phyloP scores from a whole-genome alignment of 2,797 vertebrate genomes.

The Morelia viridis region DNA sequence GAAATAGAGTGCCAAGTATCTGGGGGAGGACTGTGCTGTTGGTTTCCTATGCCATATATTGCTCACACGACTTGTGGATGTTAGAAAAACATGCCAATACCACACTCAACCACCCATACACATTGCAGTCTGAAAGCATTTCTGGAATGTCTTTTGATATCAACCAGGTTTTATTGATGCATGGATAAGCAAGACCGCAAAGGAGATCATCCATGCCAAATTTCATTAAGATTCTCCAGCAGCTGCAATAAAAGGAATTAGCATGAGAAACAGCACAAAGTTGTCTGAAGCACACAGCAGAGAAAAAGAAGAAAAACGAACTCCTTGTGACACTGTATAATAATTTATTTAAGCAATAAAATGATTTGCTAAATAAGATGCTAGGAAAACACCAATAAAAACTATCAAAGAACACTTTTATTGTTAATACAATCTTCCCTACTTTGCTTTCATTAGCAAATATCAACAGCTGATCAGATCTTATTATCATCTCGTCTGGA shows the following conservation, averaged over 20 bases:
- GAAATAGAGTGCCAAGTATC: not conserved
- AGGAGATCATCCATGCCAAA: constrained; percentile 31
- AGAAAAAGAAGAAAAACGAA: constrained; percentile 59
- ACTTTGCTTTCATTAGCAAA: constrained; percentile 67
- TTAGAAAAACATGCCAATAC: not conserved
- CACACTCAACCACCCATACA: not conserved
- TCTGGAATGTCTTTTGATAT: not conserved
- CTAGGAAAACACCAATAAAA: constrained; percentile 60
- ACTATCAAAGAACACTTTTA: constrained; percentile 50
- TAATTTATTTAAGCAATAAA: constrained; percentile 66
- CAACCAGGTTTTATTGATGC: not conserved
- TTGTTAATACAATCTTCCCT: constrained; percentile 58
- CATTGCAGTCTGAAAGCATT: constrained; percentile 2
- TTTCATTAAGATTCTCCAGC: constrained; percentile 51
- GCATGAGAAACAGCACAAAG: constrained; percentile 55
- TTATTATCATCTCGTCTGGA: constrained; percentile 61
- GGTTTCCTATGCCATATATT: not conserved
- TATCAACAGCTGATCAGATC: constrained; percentile 65
- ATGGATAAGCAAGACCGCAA: constrained; percentile 5
- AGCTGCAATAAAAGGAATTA: constrained; percentile 55
- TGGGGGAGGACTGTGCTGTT: not conserved
- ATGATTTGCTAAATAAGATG: constrained; percentile 65
- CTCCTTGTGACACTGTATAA: constrained; percentile 58
- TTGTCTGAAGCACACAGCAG: constrained; percentile 39
- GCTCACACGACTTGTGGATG: not conserved